A percentile compares a stretch with the other conserved stretches of the same genome.
These are phyloP conservation scores for Rhizoglyphus robini DNA, from an alignment of 1,140 invertebrate species.

Conservation along the genomic window DNA sequence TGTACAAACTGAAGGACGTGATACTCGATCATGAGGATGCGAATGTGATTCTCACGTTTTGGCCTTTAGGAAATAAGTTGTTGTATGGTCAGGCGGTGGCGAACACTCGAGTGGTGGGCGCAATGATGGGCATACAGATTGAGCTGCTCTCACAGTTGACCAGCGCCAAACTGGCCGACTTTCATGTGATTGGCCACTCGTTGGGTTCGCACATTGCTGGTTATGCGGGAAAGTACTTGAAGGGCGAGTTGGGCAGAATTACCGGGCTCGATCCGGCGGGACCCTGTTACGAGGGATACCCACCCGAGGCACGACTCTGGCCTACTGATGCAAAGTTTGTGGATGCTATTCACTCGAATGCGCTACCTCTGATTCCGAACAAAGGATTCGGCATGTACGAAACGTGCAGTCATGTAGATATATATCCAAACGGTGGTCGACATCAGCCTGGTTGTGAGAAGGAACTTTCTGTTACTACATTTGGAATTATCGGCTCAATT, in stretches of 20 bases:
- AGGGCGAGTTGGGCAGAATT: constrained; percentile 20
- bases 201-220: constrained; percentile 25
- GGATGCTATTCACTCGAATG: constrained; percentile 54
- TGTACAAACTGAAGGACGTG: constrained; percentile 7
- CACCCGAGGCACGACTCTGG: constrained; percentile 48
- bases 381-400: constrained; percentile 29
- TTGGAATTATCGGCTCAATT: constrained; percentile 37
- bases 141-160: constrained; percentile 26
- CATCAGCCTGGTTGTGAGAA: constrained; percentile 58
- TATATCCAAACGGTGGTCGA: constrained; percentile 55
- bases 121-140: constrained; percentile 42
- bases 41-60: constrained; percentile 19
- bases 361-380: constrained; percentile 58
- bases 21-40: not conserved
- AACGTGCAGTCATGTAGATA: constrained; percentile 46
- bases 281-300: constrained; percentile 49
- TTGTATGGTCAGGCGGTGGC: constrained; percentile 37
- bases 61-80: not conserved
- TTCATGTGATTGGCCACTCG: constrained; percentile 53
- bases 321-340: constrained; percentile 54
- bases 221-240: constrained; percentile 26
- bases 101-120: constrained; percentile 49
- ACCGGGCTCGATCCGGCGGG: constrained; percentile 56
- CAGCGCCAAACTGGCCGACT: not conserved
- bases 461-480: not conserved